phyloP scores from a whole-genome alignment of 2,888 invertebrate genomes.

The Crepidodera aurea region DNA sequence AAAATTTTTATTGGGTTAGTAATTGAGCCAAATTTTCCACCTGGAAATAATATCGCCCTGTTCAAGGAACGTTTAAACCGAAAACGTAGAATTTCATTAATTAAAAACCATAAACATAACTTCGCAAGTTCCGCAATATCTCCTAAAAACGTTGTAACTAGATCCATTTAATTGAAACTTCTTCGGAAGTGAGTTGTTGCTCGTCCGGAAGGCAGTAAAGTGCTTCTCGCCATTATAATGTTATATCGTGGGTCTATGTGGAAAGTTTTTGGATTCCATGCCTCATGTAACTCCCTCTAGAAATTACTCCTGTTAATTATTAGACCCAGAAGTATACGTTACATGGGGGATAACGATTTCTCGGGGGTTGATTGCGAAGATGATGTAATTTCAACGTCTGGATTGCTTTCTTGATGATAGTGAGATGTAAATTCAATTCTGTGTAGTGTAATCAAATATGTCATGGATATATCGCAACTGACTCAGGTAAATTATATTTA shows the following conservation, averaged over 20 bases:
- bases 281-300: conserved; percentile 39
- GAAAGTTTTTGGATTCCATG: conserved; percentile 32
- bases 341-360: conserved; percentile 14
- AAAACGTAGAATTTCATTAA: too few species aligned
- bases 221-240: conserved; percentile 42
- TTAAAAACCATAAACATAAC: too few species aligned
- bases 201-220: conserved; percentile 35
- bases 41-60: too few species aligned
- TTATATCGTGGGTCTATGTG: conserved; percentile 28
- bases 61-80: too few species aligned
- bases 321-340: conserved; percentile 20
- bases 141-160: conserved; percentile 12
- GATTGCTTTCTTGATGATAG: conserved; percentile 9
- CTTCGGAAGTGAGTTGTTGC: conserved; percentile 14
- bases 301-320: conserved; percentile 27
- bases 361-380: conserved; percentile 21
- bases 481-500: too few species aligned
- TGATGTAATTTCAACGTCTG: conserved; percentile 22
- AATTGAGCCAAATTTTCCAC: too few species aligned
- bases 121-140: background rate
- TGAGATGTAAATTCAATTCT: too few species aligned
- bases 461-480: too few species aligned
- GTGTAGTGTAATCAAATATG: too few species aligned
- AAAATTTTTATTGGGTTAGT: too few species aligned
- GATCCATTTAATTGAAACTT: conserved; percentile 30